A percentile compares a stretch with the other conserved stretches of the same genome.
Evolutionary conservation across 2,113 vertebrate species (phyloP).

Genomic region (human): DNA sequence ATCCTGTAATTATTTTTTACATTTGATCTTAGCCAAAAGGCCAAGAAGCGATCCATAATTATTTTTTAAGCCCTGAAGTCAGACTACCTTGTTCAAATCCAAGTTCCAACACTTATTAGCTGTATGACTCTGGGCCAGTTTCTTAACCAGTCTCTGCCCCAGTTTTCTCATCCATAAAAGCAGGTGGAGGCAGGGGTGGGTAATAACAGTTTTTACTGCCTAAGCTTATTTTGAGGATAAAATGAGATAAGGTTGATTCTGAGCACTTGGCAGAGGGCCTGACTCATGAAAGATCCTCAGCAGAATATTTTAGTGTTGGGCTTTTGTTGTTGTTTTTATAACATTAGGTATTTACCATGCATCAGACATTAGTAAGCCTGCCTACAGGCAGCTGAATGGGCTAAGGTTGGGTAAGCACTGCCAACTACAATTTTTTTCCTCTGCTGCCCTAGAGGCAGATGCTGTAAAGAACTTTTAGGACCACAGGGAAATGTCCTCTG

Average conservation of each 20-base stretch:
- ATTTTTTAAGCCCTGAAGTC: not conserved
- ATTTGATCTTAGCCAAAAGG: too few relatives aligned
- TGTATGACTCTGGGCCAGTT: not conserved
- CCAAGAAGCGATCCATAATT: not conserved
- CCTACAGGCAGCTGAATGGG: not conserved
- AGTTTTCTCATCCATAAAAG: not conserved
- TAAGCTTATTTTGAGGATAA: not conserved
- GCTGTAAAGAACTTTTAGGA: not conserved
- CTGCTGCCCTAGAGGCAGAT: not conserved
- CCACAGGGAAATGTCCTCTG: not conserved
- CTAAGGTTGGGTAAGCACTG: not conserved
- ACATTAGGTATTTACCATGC: not conserved
- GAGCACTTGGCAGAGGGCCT: not conserved
- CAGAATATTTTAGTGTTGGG: not conserved
- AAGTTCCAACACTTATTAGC: not conserved
- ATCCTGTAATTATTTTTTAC: not conserved
- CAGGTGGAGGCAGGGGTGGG: fast-evolving
- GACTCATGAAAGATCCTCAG: not conserved
- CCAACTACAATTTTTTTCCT: not conserved
- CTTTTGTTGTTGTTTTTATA: not conserved
- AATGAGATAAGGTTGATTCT: not conserved
- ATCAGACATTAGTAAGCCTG: not conserved
- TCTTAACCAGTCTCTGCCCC: not conserved
- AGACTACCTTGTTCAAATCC: not conserved
- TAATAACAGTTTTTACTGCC: not conserved